Percentiles rank a stretch among this genome's conserved stretches.
These are phyloP conservation scores for Crocallis elinguaria DNA, from an alignment of 2,888 invertebrate species.

Conservation along the genomic window DNA sequence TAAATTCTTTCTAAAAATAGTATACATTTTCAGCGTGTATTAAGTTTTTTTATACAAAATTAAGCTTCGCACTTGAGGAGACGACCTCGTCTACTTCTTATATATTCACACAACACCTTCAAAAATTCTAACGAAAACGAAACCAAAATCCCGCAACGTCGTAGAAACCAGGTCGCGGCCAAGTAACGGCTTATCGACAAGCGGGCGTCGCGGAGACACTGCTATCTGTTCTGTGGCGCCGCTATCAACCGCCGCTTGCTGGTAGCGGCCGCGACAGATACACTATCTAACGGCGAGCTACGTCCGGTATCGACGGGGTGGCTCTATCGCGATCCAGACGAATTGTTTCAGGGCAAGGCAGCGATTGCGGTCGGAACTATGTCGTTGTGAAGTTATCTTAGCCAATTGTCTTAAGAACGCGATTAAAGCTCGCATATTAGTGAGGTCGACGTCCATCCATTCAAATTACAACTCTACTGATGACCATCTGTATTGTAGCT, in stretches of 20 bases:
- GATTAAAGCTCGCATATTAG: too few relatives aligned
- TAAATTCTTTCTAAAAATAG: too few relatives aligned
- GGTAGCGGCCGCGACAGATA: background rate
- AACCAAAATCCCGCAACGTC: background rate
- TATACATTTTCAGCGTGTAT: too few relatives aligned
- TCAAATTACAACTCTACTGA: too few relatives aligned
- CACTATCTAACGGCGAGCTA: background rate
- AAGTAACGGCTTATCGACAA: background rate
- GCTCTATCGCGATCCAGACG: slow-evolving; percentile 4
- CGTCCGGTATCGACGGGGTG: background rate
- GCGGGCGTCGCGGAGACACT: background rate
- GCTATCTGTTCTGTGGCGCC: background rate
- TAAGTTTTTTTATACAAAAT: too few relatives aligned
- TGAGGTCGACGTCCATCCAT: too few relatives aligned
- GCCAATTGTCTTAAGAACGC: too few relatives aligned
- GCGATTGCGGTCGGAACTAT: background rate
- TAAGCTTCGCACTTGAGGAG: too few relatives aligned
- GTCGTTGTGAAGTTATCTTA: slow-evolving; percentile 2
- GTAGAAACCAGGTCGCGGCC: background rate
- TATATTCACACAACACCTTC: too few relatives aligned
- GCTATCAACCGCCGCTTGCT: background rate
- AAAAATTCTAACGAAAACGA: too few relatives aligned
- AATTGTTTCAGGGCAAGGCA: background rate
- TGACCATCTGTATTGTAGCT: too few relatives aligned
- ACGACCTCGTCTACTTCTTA: too few relatives aligned